Evolutionary conservation across 2,888 invertebrate species (phyloP).

Genomic region (Nasonovia ribisnigri): DNA sequence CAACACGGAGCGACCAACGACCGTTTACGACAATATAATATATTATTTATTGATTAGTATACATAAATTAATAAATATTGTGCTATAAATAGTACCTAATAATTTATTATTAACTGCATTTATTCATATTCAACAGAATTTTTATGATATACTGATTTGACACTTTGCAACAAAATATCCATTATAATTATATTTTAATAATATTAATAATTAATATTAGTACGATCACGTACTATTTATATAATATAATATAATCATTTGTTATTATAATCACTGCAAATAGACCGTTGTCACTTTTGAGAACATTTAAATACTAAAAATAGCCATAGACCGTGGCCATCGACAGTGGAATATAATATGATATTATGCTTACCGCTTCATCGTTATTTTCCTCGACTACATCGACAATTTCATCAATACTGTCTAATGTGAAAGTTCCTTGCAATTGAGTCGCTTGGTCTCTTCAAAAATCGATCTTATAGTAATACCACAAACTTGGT

Average conservation of each 20-base stretch:
- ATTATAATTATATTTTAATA: neutral
- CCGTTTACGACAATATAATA: no score
- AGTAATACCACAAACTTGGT: slow-evolving; percentile 44
- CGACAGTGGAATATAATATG: slow-evolving; percentile 16
- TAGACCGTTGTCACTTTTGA: no score
- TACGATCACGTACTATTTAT: neutral
- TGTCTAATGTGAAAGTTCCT: slow-evolving; percentile 23
- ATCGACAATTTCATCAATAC: slow-evolving; percentile 15
- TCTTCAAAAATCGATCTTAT: slow-evolving; percentile 35
- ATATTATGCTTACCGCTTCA: slow-evolving; percentile 30
- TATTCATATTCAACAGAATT: no score
- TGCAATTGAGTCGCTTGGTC: slow-evolving; percentile 16
- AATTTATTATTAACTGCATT: no score
- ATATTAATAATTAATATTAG: neutral
- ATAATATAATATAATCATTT: neutral
- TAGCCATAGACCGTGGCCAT: neutral
- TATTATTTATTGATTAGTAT: no score
- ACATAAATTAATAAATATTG: no score
- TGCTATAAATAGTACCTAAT: no score
- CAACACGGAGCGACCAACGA: no score
- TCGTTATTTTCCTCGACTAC: neutral
- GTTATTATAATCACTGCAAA: neutral
- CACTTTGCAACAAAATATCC: neutral
- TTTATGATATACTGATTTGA: neutral
- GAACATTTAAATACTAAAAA: neutral